Evolutionary conservation across 2,113 vertebrate species (phyloP), one percentile per base, ranked within the genome.

Genomic region (Nothobranchius furzeri): DNA sequence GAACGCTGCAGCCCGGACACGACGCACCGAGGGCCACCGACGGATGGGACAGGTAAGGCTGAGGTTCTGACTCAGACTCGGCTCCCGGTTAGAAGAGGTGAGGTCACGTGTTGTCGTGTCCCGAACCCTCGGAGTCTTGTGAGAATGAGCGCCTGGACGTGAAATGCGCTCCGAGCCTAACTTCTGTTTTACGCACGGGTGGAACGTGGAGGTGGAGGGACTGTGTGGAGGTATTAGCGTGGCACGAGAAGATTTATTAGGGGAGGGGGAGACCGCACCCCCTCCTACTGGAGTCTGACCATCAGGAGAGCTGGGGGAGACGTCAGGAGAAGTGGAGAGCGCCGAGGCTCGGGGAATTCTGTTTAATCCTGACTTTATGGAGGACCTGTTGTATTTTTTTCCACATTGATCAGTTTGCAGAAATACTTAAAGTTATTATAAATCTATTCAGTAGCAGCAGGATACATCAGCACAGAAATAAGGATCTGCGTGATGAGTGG

Each of bases 21-120:
- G 81, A 85, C 68, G 78, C 84, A 67, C 62, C 76, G 61, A 55
- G 70, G 69, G 13, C 66, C 51, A 30, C 30, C 30, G 30, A 4
- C 30, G 73, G 49, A 43, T 90, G 84, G 87, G 78, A 89, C 82
- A 91, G 93, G 90, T 91, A 12, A 45, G 43, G 9, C 51, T 6
- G 14, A 45, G 59, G 20, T 62, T 43, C 50, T 9, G 37, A 9
- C 43, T 45, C 25, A 13, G 12, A 54, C 13, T 20, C 64, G 25
- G 20, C 20, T 52, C 43, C 48, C 64, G 52, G 25, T 17, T 62
- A 14, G 15, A 42, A 42, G 12, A 45, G 43, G 43, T 45, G 43
- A 45, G 43, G 10, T 45, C 3, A 30, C 30, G 30, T 4, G 37
- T 40, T 4, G 14, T 65, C 9, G 54, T 71, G 70, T 82, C 73